Conservation (phyloP, 2,113 vertebrate species). For the Ptyas mucosa region DNA sequence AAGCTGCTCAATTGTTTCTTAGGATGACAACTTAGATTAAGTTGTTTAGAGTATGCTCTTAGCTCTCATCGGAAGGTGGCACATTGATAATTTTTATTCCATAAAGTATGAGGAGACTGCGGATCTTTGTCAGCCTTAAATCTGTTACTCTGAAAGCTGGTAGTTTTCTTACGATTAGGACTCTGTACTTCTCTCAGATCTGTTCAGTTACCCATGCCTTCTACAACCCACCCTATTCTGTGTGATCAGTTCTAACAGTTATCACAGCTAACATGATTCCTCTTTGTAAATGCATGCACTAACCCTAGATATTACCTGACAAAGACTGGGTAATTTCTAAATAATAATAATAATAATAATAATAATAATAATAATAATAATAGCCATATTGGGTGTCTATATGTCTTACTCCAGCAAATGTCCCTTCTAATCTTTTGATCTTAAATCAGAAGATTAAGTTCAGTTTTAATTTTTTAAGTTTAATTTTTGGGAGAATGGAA, state of each 20-base stretch:
- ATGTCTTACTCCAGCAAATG: neutral
- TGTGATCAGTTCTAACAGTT: neutral
- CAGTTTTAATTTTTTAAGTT: neutral
- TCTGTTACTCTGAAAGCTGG: neutral
- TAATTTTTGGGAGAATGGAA: conserved; percentile 17
- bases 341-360: too few species aligned
- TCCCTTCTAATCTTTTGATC: neutral
- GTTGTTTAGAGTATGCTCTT: neutral
- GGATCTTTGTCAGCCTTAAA: neutral
- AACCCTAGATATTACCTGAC: neutral
- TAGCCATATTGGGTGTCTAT: neutral
- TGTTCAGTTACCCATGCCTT: neutral
- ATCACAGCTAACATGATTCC: neutral
- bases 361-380: neutral
- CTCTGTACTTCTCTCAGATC: neutral
- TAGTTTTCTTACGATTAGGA: neutral
- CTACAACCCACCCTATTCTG: neutral
- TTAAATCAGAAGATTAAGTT: rapidly evolving
- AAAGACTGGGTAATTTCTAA: neutral
- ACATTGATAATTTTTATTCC: neutral
- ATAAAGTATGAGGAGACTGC: neutral
- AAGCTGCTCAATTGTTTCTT: neutral
- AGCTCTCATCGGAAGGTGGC: neutral
- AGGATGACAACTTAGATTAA: neutral
- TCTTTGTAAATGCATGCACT: neutral